phyloP scores from a whole-genome alignment of 2,113 vertebrate genomes.

The Hymenochirus boettgeri region DNA sequence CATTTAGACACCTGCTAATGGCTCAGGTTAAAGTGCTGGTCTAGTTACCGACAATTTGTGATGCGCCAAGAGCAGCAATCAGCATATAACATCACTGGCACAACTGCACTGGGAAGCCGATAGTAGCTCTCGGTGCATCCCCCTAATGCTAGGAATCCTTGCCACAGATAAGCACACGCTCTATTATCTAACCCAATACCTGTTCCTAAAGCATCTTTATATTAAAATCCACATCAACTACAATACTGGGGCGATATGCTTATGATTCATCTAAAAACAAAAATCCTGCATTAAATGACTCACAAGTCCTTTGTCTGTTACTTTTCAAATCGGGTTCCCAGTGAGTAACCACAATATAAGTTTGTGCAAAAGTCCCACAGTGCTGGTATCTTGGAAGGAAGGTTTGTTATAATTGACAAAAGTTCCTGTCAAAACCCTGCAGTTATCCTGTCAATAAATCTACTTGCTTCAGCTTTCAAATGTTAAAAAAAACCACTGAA shows the following conservation, averaged over 20 bases:
- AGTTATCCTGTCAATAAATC: conserved; percentile 33
- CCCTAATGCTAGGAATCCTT: no score
- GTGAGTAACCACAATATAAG: conserved; percentile 25
- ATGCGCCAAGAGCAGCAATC: no score
- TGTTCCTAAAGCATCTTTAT: no score
- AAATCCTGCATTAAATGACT: conserved; percentile 19
- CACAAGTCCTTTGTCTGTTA: conserved; percentile 29
- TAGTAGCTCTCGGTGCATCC: no score
- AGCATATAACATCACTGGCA: no score
- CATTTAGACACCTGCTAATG: no score
- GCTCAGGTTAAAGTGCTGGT: no score
- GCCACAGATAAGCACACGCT: no score
- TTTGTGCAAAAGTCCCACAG: conserved; percentile 19
- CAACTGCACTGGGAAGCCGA: no score
- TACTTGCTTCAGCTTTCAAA: conserved; percentile 18
- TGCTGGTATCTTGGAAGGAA: conserved; percentile 40
- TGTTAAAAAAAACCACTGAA: conserved; percentile 17
- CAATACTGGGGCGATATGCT: conserved; percentile 8
- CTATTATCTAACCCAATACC: no score
- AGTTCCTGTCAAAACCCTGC: conserved; percentile 28
- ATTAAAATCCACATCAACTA: not conserved
- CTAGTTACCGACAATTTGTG: no score
- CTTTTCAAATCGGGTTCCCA: conserved; percentile 29
- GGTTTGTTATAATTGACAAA: conserved; percentile 40
- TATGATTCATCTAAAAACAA: conserved; percentile 32